A percentile compares a stretch with the other conserved stretches of the same genome.
These are phyloP conservation scores for Corvus cornix DNA, from an alignment of 2,113 vertebrate species.

Conservation along the genomic window DNA sequence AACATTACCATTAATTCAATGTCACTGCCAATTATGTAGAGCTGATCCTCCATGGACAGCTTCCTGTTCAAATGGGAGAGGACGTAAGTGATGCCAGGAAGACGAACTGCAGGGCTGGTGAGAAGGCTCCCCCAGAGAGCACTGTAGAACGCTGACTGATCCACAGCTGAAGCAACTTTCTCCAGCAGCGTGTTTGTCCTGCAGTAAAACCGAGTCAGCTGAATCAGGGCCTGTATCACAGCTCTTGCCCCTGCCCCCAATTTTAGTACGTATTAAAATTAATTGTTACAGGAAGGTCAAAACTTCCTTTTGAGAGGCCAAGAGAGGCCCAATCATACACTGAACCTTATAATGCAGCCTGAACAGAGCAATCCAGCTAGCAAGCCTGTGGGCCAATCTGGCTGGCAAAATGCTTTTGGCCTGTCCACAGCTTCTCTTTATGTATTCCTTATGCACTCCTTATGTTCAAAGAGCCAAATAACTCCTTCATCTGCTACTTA, in stretches of 20 bases:
- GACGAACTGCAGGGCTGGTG: conserved; percentile 92
- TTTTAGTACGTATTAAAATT: not conserved
- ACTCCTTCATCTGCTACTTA: not conserved
- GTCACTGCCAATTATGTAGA: conserved; percentile 97
- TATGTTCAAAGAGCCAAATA: not conserved
- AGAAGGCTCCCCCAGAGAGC: conserved; percentile 98
- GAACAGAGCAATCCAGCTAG: not conserved
- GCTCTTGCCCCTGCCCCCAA: not conserved
- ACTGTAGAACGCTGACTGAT: conserved; percentile 95
- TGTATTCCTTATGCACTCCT: not conserved
- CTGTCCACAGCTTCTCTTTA: not conserved
- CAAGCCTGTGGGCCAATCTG: not conserved
- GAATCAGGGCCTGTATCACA: not conserved
- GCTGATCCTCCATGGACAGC: conserved; percentile 98
- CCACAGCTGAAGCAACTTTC: conserved; percentile 93
- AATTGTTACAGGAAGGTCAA: not conserved
- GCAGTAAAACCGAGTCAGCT: not conserved
- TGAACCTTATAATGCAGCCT: not conserved
- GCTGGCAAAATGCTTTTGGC: not conserved
- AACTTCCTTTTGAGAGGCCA: not conserved
- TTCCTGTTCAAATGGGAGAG: conserved; percentile 96
- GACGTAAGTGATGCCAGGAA: conserved; percentile 94
- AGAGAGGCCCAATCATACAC: not conserved
- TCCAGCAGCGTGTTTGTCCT: conserved; percentile 95
- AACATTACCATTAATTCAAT: conserved; percentile 93